Percentiles rank a stretch among this genome's conserved stretches.
phyloP scores from a whole-genome alignment of 23 tunicate genomes.

The Ascidia mentula region DNA sequence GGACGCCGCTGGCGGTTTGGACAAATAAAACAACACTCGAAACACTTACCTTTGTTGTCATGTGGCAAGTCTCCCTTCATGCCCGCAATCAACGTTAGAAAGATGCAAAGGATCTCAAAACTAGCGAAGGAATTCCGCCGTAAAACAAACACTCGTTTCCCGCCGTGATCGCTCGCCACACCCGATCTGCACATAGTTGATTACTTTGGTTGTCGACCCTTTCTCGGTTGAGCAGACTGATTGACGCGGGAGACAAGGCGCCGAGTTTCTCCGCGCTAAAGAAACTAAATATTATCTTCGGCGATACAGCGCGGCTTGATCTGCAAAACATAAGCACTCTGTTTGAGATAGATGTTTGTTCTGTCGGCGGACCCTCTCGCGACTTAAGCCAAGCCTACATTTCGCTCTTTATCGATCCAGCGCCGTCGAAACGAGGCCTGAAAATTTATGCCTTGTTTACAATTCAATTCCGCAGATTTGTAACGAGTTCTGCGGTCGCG shows the following conservation, averaged over 20 bases:
- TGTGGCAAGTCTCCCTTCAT: not conserved
- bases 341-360: not conserved
- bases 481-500: too few relatives aligned
- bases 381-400: too few relatives aligned
- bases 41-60: not conserved
- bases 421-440: not conserved
- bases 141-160: not conserved
- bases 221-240: not conserved
- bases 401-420: not conserved
- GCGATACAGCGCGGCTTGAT: conserved; percentile 7
- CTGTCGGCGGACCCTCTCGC: not conserved
- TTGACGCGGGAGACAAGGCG: not conserved
- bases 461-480: too few relatives aligned
- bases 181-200: not conserved
- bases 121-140: not conserved
- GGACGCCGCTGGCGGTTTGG: not conserved
- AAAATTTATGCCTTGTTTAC: conserved; percentile 3
- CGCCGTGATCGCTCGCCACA: not conserved
- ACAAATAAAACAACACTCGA: not conserved
- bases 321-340: not conserved
- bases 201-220: too few relatives aligned
- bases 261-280: conserved; percentile 1
- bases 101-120: not conserved
- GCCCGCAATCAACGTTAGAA: not conserved
- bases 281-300: conserved; percentile 7